Conservation (phyloP, 2,113 vertebrate genomes). For the Archilochus colubris region DNA sequence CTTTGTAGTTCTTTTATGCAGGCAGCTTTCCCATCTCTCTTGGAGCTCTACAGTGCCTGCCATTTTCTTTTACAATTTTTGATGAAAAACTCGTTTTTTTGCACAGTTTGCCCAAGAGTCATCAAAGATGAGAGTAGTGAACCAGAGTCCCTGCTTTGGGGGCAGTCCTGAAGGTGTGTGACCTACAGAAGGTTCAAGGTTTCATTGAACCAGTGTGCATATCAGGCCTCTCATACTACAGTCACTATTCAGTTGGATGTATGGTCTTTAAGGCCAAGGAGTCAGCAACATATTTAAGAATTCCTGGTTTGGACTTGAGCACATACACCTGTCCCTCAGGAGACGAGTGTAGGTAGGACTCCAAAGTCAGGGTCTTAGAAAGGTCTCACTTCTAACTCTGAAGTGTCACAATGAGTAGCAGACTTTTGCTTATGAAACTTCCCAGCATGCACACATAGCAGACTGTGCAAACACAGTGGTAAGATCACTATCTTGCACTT, state of each 20-base stretch:
- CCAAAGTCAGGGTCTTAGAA: background rate
- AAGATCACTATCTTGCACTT: background rate
- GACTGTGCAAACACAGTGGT: accelerated
- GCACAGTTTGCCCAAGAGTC: background rate
- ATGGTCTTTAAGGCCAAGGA: background rate
- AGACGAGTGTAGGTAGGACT: background rate
- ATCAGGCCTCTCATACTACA: background rate
- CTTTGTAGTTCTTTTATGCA: background rate
- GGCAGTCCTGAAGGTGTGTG: background rate
- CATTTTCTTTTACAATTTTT: background rate
- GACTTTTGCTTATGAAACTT: background rate
- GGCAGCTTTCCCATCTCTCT: background rate
- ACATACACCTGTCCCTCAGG: background rate
- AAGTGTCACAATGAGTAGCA: background rate
- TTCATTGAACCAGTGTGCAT: background rate
- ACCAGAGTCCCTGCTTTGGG: background rate
- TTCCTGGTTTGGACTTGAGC: background rate
- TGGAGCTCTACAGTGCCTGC: background rate
- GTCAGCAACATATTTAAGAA: background rate
- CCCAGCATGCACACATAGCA: background rate
- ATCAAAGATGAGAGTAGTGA: background rate
- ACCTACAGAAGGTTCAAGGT: background rate
- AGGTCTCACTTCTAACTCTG: background rate
- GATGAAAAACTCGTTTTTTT: background rate
- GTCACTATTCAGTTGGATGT: background rate